Base-by-base conservation (phyloP, 2,797 vertebrate genomes). In the Antennarius maculatus region DNA sequence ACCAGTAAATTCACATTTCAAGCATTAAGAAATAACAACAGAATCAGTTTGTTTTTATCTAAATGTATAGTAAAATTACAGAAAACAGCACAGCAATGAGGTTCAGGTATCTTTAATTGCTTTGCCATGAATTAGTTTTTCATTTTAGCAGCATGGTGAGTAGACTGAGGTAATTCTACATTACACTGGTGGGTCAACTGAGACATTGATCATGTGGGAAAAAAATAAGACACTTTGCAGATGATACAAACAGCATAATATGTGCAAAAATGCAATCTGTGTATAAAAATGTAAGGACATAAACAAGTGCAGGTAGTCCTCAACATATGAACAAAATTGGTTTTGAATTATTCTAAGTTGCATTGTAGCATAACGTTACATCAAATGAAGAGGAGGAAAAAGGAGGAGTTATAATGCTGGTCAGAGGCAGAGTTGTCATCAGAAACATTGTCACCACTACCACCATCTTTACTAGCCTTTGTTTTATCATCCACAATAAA, bases 81-180 rank as follows among this genome's bases (percentile, higher is more conserved):
- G 18, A 61, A 69, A 43, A 48, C 13, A 28, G 14, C 17, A 14
- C 12, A 42, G 43, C 47, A 61, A 23, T 23, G 23, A 23, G 23
- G 2, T 64, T 52, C 54, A 75, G 69, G 61, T 48, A 39, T 77
- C 67, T 82, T 90, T 87, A 84, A 85, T 87, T 81, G 72, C 70
- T 79, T 84, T 79, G 62, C 50, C 74, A 85, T 76, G 72, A 69
- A 82, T 65, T 79, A 9, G 80, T 62, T 76, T 83, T 91, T 87
- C 71, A 85, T 84, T 93, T 93, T 93, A 95, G 93, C 94, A 95
- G 94, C 93, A 95, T 88, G 89, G 91, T 76, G 85, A 88, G 74
- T 90, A 92, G 86, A 85, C 88, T 94, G 94, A 96, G 94, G 94
- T 95, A 95, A 93, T 93, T 93, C 89, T 80, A 85, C 90, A 80